These are phyloP conservation scores for Drosophila emarginata DNA, from an alignment of 2,888 invertebrate genomes.

Conservation along the genomic window DNA sequence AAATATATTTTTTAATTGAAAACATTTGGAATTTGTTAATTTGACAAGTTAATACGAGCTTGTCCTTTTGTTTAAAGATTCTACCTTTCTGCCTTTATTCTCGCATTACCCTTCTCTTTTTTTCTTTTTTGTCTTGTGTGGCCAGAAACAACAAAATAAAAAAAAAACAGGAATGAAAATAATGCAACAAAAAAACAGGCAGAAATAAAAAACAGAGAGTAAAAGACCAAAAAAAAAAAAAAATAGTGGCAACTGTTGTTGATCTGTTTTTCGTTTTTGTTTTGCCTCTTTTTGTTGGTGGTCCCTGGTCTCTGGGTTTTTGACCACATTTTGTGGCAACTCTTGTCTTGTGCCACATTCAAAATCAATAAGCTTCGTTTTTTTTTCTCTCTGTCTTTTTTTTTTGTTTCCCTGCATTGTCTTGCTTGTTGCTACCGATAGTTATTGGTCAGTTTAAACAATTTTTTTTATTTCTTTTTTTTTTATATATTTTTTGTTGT, in stretches of 20 bases:
- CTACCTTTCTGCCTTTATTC: too few relatives aligned
- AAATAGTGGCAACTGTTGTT: conserved; percentile 62
- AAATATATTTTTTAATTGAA: too few relatives aligned
- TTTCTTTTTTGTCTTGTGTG: too few relatives aligned
- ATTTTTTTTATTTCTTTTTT: too few relatives aligned
- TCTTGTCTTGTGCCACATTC: conserved; percentile 71
- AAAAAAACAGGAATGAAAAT: conserved; percentile 30
- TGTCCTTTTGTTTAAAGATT: too few relatives aligned
- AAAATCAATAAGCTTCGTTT: conserved; percentile 59
- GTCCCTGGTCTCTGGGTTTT: conserved; percentile 50
- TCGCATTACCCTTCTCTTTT: too few relatives aligned
- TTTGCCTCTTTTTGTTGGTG: conserved; percentile 41
- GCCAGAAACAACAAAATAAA: too few relatives aligned
- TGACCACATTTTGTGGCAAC: conserved; percentile 55
- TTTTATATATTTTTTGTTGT: too few relatives aligned
- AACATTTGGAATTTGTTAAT: too few relatives aligned
- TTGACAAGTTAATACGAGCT: too few relatives aligned
- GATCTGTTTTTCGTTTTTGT: conserved; percentile 12
- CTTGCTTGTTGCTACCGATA: conserved; percentile 26
- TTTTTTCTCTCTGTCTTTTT: conserved; percentile 12
- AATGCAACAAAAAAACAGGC: neutral
- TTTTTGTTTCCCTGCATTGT: conserved; percentile 43
- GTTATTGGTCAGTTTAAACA: conserved; percentile 62
- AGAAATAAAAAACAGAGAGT: conserved; percentile 36
- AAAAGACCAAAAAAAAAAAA: conserved; percentile 33